Conservation (phyloP, 2,113 vertebrate species). For the Peucedramus taeniatus region DNA sequence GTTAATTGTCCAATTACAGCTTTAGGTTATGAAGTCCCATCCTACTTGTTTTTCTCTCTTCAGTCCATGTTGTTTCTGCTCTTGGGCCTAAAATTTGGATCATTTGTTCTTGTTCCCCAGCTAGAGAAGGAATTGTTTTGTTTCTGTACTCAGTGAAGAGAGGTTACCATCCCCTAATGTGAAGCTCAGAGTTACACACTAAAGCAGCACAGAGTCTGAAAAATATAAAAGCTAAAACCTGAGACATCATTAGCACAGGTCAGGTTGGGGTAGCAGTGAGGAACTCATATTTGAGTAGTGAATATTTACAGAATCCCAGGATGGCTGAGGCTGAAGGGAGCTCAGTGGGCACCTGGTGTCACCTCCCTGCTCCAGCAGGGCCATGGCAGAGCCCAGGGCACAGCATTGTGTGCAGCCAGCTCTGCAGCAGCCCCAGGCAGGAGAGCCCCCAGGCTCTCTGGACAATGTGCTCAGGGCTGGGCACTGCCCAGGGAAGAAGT, state of each 20-base stretch:
- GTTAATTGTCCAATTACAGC: not conserved
- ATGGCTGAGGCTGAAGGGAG: not conserved
- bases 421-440: no score
- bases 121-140: not conserved
- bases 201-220: no score
- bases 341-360: not conserved
- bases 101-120: not conserved
- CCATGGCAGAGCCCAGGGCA: not conserved
- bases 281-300: no score
- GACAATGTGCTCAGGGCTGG: not conserved
- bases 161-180: no score
- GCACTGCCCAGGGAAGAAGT: not conserved
- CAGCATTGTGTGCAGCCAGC: not conserved
- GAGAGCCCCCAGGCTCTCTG: not conserved
- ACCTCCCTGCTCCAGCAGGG: not conserved
- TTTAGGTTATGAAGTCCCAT: not conserved
- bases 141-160: no score
- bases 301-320: fast-evolving
- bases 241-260: no score
- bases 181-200: no score
- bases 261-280: no score
- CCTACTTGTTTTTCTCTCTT: not conserved
- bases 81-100: not conserved
- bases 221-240: no score
- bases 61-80: not conserved